A percentile compares a stretch with the other conserved stretches of the same genome.
phyloP scores from a whole-genome alignment of 2,888 invertebrate genomes.

The Meteorus cinctellus region DNA sequence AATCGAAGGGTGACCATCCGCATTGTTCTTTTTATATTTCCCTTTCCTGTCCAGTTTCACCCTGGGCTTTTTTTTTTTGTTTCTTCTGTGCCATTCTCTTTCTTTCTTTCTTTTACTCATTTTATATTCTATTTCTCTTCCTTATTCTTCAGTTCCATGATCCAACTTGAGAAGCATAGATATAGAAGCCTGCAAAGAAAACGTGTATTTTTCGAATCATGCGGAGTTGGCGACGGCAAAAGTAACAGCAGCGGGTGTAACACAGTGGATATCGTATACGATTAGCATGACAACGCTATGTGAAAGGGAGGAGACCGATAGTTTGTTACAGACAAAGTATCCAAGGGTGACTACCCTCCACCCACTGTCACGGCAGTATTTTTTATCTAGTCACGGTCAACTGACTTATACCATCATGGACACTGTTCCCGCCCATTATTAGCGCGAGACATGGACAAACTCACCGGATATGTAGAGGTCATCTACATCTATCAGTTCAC shows the following conservation, averaged over 20 bases:
- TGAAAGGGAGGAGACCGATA: conserved; percentile 50
- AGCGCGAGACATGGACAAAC: conserved; percentile 64
- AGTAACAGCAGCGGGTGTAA: conserved; percentile 41
- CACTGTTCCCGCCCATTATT: conserved; percentile 71
- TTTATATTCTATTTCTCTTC: conserved; percentile 4
- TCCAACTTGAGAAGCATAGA: neutral
- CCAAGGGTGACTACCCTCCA: conserved; percentile 27
- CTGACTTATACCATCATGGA: conserved; percentile 65
- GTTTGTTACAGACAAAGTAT: conserved; percentile 53
- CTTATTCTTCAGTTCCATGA: conserved; percentile 42
- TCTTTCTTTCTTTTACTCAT: conserved; percentile 19
- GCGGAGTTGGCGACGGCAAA: neutral
- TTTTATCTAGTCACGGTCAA: conserved; percentile 74
- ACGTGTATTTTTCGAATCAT: neutral
- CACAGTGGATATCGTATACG: conserved; percentile 62
- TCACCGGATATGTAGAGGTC: conserved; percentile 51
- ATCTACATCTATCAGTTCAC: neutral
- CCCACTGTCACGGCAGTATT: conserved; percentile 69
- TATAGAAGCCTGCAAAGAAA: neutral
- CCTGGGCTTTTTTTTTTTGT: conserved; percentile 21
- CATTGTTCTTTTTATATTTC: conserved; percentile 40
- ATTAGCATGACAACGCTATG: conserved; percentile 70
- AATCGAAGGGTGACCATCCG: conserved; percentile 37
- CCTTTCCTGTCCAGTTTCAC: conserved; percentile 4
- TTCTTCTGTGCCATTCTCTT: conserved; percentile 3